Conservation (phyloP, 2,797 vertebrate genomes). For the Toxotes lorentzi region DNA sequence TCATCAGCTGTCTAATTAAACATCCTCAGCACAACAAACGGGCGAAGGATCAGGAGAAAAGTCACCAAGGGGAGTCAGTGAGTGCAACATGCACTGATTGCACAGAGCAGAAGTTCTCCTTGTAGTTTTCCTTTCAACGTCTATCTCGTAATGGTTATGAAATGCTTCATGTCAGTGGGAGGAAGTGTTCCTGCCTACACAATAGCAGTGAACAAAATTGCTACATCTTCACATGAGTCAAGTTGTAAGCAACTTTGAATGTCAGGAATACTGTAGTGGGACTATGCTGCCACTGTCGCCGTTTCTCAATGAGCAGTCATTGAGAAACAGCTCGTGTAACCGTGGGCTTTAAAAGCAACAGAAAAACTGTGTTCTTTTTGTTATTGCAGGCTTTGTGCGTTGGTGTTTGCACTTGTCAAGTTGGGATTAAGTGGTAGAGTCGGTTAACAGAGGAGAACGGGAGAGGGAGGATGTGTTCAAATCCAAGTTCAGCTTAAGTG, state of each 20-base stretch:
- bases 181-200: conserved; percentile 57
- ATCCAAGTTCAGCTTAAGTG: conserved; percentile 1
- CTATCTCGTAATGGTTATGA: conserved; percentile 53
- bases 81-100: conserved; percentile 14
- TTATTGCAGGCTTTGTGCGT: conserved; percentile 16
- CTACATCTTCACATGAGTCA: conserved; percentile 38
- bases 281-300: conserved; percentile 20
- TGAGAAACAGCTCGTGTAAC: conserved; percentile 41
- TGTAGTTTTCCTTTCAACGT: conserved; percentile 18
- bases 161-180: conserved; percentile 55
- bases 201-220: conserved; percentile 22
- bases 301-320: conserved; percentile 40
- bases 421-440: conserved; percentile 37
- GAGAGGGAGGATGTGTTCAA: conserved; percentile 3
- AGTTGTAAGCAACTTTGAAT: conserved; percentile 26
- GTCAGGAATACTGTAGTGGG: conserved; percentile 23
- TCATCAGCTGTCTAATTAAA: conserved; percentile 61
- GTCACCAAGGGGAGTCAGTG: conserved; percentile 4
- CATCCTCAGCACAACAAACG: background rate
- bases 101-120: conserved; percentile 11
- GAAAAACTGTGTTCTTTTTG: conserved; percentile 11
- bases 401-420: conserved; percentile 46
- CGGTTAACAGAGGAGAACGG: conserved; percentile 25
- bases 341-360: conserved; percentile 37
- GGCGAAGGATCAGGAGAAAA: conserved; percentile 1